Base-by-base conservation (phyloP, 2,113 vertebrate genomes). In the Dermatemys mawii region DNA sequence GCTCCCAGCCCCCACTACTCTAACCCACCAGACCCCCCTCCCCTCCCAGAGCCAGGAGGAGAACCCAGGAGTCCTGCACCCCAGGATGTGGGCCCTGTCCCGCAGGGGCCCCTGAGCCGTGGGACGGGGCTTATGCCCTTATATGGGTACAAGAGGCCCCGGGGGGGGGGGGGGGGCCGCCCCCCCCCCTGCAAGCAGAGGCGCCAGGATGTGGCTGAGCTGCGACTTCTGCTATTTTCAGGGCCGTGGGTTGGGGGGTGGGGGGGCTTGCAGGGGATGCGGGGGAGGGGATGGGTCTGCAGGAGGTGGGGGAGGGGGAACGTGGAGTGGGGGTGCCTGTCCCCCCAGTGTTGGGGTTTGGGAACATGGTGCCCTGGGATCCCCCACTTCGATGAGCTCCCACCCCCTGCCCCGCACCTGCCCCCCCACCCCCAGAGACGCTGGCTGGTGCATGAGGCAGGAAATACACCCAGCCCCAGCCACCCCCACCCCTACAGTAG, bases 191-290 rank as follows among this genome's bases (percentile, higher is more conserved):
- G 53, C 26, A 46, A 81, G 85, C 51, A 51, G 76, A 49, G 35
- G 90, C 86, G 48, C 38, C 79, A 91, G 90, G 84, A 91, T 91
- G 90, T 91, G 90, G 90, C 82, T 24, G 67, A 70, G 46, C n/a
- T 87, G 90, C 16, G 84, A 84, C 80, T 82, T 86, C 22, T 14
- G 67, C 79, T 60, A 32, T 81, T 91, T 51, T 80, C 79, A 78
- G 67, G 81, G 86, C 81, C 86, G n/a, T 76, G 82, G 75, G 6
- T 87, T 27, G 29, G 67, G 10, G 26, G 22, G 38, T 3, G 16
- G 14, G 60, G 29, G 6, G 35, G 7, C 7, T n/a, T 5, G 32
- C 32, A n/a, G 60, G 16, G 60, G 32, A n/a, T 2, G 26, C n/a
- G 55, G 16, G 8, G 32, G 7, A 14, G 35, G 60, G 57, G 14